Percentiles rank a stretch among this genome's conserved stretches.
Evolutionary conservation across 2,113 vertebrate species (phyloP).

Genomic region (Anguilla rostrata): DNA sequence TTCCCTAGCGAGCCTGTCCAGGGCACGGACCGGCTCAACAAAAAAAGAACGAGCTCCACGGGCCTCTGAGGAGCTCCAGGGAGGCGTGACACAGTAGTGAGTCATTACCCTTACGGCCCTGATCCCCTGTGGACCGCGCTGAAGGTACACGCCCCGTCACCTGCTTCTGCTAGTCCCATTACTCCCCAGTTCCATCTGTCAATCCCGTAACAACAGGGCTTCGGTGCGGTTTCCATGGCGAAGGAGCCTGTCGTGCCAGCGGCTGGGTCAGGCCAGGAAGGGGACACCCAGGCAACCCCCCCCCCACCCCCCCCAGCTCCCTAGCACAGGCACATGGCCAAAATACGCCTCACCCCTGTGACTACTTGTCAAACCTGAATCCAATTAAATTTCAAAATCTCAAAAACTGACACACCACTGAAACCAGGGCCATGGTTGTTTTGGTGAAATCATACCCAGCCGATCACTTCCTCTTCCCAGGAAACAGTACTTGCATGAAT

Average conservation of each 20-base stretch:
- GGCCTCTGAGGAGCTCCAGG: not conserved
- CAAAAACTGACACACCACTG: not conserved
- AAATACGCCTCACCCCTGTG: not conserved
- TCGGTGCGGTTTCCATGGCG: not conserved
- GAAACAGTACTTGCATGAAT: not conserved
- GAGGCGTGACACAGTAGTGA: slow-evolving; percentile 19
- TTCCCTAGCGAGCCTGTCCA: not conserved
- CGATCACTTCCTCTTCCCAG: not conserved
- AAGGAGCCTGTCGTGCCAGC: not conserved
- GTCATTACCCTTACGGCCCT: slow-evolving; percentile 28
- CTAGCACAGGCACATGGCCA: not conserved
- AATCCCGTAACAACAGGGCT: not conserved
- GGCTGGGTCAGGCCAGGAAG: not conserved
- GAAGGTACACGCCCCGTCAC: not conserved
- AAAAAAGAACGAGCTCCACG: not conserved
- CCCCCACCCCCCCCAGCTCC: not conserved
- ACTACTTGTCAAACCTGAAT: not conserved
- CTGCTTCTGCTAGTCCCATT: slow-evolving; percentile 36
- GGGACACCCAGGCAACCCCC: not conserved
- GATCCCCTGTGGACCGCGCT: slow-evolving; percentile 22
- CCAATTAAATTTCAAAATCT: not conserved
- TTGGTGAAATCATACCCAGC: not conserved
- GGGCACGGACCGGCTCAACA: not conserved
- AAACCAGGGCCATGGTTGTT: not conserved
- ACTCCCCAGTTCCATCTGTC: not conserved